phyloP scores from a whole-genome alignment of 2,797 vertebrate species.

The Pangasius krempfi region DNA sequence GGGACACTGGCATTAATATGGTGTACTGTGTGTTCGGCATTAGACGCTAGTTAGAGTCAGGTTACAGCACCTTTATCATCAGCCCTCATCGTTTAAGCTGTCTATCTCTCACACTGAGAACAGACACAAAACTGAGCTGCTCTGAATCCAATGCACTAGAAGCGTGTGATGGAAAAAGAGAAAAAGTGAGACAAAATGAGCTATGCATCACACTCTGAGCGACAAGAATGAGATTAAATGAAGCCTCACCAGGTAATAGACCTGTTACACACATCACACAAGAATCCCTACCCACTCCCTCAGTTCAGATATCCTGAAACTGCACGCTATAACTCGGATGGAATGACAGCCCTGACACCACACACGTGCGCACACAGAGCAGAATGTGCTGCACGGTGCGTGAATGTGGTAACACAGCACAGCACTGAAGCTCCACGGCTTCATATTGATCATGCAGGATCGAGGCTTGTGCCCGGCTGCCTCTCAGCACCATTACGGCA shows the following conservation, averaged over 20 bases:
- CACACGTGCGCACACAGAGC: background rate
- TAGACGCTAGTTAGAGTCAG: background rate
- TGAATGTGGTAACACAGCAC: conserved; percentile 12
- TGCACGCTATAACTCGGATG: background rate
- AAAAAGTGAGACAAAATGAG: background rate
- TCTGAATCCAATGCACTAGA: background rate
- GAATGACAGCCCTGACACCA: background rate
- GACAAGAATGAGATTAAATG: background rate
- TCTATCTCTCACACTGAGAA: background rate
- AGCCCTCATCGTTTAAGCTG: conserved; percentile 50
- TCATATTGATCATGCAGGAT: conserved; percentile 35
- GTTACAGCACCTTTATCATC: conserved; percentile 59
- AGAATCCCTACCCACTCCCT: background rate
- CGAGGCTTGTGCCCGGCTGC: conserved; percentile 9
- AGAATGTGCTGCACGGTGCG: background rate
- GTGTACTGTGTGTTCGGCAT: background rate
- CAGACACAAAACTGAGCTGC: background rate
- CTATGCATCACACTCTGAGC: background rate
- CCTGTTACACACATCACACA: conserved; percentile 19
- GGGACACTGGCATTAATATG: background rate
- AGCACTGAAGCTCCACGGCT: conserved; percentile 20
- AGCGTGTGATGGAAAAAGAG: background rate
- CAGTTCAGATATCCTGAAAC: background rate
- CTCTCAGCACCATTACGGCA: conserved; percentile 43
- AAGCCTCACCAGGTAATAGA: conserved; percentile 20